Evolutionary conservation across 2,797 vertebrate genomes (phyloP), one percentile per base, ranked within the genome.

Genomic region (Xyrichtys novacula): DNA sequence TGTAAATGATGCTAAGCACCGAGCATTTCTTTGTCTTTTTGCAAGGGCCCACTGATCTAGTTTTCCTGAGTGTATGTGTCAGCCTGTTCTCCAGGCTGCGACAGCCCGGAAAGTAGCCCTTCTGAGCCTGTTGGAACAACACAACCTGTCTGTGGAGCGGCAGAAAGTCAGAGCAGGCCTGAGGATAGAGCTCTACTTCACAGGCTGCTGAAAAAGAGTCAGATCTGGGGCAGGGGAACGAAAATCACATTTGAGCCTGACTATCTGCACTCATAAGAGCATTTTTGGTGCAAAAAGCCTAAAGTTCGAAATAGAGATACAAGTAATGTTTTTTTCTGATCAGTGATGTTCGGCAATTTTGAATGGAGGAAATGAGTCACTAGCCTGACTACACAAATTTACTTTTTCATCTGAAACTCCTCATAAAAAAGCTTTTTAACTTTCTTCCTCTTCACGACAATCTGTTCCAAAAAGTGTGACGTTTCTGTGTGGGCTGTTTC

Each of bases 111-210:
- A 92, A 89, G 82, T 64, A 85, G 68, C 71, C 74, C 59, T 48
- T 76, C 59, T 69, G 74, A 82, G 81, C 65, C 44, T 80, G 74
- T 48, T 83, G 85, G 82, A 86, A 85, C 67, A 72, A 71, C 53
- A 23, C 67, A 88, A 67, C 65, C 68, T 85, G 81, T 88, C 81
- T 74, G 76, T 48, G 85, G 81, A 81, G 60, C 60, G 7, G 71
- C 26, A 87, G 83, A 92, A 91, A 90, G 91, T 92, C 86, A 91
- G 80, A 85, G 81, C 72, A 67, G 65, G 85, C 92, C 92, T 77
- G 63, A 59, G 89, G 93, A 89, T 68, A 90, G 50, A 86, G 84
- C 55, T 83, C 81, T 85, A 81, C 85, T 86, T 88, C 59, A 73
- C 74, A 86, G 84, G 83, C 80, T 84, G 79, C 78, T 87, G 83